phyloP scores from a whole-genome alignment of 1,140 invertebrate species.

The Gonioctena quinquepunctata region DNA sequence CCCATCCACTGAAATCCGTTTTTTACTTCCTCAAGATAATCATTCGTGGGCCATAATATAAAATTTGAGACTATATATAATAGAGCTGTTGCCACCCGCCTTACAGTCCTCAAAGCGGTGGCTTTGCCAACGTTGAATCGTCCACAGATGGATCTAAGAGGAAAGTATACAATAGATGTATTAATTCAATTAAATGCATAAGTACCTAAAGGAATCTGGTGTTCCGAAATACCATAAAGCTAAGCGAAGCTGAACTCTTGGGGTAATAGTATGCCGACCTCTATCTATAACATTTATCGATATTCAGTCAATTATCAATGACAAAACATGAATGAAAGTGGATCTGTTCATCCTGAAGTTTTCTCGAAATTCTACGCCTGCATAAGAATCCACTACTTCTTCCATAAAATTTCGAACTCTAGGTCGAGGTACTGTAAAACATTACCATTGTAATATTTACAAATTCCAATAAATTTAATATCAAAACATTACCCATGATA shows the following conservation, averaged over 20 bases:
- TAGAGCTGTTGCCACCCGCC: not conserved
- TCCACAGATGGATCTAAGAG: not conserved
- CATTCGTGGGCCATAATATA: not conserved
- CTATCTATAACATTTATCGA: not conserved
- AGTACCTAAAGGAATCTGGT: not conserved
- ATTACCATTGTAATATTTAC: too few species aligned
- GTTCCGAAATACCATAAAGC: conserved; percentile 1
- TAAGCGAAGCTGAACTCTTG: not conserved
- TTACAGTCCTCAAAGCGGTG: not conserved
- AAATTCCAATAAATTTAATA: too few species aligned
- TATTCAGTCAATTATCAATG: not conserved
- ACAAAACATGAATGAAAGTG: not conserved
- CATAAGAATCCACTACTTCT: not conserved
- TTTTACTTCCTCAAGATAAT: not conserved
- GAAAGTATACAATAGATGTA: not conserved
- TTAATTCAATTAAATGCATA: not conserved
- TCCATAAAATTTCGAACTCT: not conserved
- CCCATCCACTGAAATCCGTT: not conserved
- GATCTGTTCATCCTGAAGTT: not conserved
- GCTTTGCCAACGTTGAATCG: not conserved
- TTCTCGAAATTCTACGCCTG: not conserved
- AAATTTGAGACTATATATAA: not conserved
- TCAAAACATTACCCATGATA: too few species aligned
- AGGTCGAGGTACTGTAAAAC: too few species aligned
- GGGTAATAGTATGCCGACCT: not conserved